A percentile compares a stretch with the other conserved stretches of the same genome.
phyloP scores from a whole-genome alignment of 2,888 invertebrate genomes.

The Ecdyonurus torrentis region DNA sequence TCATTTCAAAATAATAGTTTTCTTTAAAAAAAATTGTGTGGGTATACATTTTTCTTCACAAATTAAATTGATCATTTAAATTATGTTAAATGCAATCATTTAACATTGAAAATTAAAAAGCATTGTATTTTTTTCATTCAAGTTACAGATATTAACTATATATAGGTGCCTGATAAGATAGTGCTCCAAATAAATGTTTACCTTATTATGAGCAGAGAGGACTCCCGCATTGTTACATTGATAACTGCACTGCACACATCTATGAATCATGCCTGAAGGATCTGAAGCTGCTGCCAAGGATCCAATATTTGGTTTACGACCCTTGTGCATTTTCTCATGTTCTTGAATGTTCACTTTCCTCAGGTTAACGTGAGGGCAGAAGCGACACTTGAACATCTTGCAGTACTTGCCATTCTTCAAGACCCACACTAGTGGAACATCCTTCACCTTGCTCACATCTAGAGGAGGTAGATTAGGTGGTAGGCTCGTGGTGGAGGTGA shows the following conservation, averaged over 20 bases:
- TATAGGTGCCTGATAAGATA: too few relatives aligned
- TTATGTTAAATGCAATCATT: too few relatives aligned
- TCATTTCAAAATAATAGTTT: neutral
- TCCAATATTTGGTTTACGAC: constrained; percentile 25
- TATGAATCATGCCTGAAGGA: constrained; percentile 19
- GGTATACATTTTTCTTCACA: too few relatives aligned
- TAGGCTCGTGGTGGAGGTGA: constrained; percentile 4
- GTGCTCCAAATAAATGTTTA: too few relatives aligned
- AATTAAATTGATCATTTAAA: too few relatives aligned
- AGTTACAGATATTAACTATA: too few relatives aligned
- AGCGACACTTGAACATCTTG: constrained; percentile 71
- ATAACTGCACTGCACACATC: constrained; percentile 66
- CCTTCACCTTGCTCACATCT: constrained; percentile 24
- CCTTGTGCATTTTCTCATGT: constrained; percentile 65
- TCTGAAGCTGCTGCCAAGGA: constrained; percentile 6
- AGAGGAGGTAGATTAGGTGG: constrained; percentile 13
- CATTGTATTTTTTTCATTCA: too few relatives aligned
- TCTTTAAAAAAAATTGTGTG: too few relatives aligned
- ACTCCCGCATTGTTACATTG: constrained; percentile 49
- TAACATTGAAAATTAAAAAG: too few relatives aligned
- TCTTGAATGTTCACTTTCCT: constrained; percentile 62
- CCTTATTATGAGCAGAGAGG: constrained; percentile 36
- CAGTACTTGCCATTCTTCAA: constrained; percentile 51
- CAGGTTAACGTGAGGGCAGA: constrained; percentile 70
- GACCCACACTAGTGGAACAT: constrained; percentile 60